phyloP scores from a whole-genome alignment of 2,797 vertebrate genomes.

The Urocyon cinereoargenteus region DNA sequence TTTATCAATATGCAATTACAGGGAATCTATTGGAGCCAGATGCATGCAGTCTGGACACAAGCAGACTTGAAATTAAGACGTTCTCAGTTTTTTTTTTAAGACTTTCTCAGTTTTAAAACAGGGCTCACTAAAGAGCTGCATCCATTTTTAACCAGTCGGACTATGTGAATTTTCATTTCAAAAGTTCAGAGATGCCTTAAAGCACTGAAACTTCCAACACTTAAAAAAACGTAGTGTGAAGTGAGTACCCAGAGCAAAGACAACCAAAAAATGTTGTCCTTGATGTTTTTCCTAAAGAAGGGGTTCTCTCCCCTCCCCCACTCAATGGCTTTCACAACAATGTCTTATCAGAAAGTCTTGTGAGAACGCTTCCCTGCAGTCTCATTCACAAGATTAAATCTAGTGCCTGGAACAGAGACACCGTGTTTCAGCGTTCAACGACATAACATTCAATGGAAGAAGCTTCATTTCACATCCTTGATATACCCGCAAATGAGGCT shows the following conservation, averaged over 20 bases:
- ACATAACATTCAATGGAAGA: slow-evolving; percentile 61
- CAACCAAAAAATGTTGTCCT: slow-evolving; percentile 7
- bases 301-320: not conserved
- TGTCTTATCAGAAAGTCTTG: slow-evolving; percentile 75
- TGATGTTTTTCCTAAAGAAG: slow-evolving; percentile 45
- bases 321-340: slow-evolving; percentile 73
- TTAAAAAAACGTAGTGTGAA: not conserved
- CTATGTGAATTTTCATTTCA: slow-evolving; percentile 65
- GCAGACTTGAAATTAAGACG: slow-evolving; percentile 73
- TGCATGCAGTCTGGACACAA: slow-evolving; percentile 66
- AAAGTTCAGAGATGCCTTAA: slow-evolving; percentile 18
- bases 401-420: slow-evolving; percentile 70
- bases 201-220: slow-evolving; percentile 18
- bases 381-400: slow-evolving; percentile 84
- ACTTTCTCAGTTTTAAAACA: slow-evolving; percentile 61
- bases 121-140: slow-evolving; percentile 49
- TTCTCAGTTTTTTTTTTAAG: slow-evolving; percentile 58
- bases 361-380: slow-evolving; percentile 78
- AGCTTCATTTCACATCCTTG: slow-evolving; percentile 80
- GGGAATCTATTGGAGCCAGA: slow-evolving; percentile 86
- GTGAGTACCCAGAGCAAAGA: slow-evolving; percentile 38
- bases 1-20: slow-evolving; percentile 87
- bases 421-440: slow-evolving; percentile 72
- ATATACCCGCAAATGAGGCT: slow-evolving; percentile 82
- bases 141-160: slow-evolving; percentile 58